Conservation (phyloP, 35 echinoderm and acorn worm genomes). For the Anneissia japonica region DNA sequence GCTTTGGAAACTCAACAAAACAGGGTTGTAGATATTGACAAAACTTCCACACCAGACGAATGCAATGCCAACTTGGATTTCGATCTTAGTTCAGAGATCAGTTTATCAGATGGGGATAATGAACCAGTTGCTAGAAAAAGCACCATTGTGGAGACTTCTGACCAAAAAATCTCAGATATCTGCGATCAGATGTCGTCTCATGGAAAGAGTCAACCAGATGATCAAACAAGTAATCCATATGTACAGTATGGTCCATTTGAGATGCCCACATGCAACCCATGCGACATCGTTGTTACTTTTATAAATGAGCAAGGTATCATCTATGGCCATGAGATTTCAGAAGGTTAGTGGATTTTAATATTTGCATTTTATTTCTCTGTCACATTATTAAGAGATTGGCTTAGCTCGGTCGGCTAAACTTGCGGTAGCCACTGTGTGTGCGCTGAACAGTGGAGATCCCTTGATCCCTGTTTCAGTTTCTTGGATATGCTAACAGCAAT, state of each 20-base stretch:
- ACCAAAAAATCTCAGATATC: neutral
- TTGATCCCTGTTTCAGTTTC: too few relatives aligned
- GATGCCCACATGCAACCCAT: neutral
- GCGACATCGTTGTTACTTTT: neutral
- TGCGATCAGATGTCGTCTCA: neutral
- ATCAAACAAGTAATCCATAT: neutral
- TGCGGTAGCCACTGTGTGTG: too few relatives aligned
- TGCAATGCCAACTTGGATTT: neutral
- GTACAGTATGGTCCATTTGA: neutral
- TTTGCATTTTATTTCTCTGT: too few relatives aligned
- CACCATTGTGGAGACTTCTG: neutral
- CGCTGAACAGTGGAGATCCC: too few relatives aligned
- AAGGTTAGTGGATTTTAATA: neutral
- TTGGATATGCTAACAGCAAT: too few relatives aligned
- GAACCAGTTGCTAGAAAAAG: neutral
- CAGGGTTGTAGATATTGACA: neutral
- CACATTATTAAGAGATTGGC: too few relatives aligned
- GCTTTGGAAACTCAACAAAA: neutral
- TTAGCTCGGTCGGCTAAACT: too few relatives aligned
- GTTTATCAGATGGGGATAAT: neutral
- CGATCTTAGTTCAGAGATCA: neutral
- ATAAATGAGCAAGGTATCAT: neutral
- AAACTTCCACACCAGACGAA: neutral
- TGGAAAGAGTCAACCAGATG: neutral
- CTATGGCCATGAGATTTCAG: neutral